Conservation (phyloP, 2,888 invertebrate genomes). For the Metallyticus violacea region DNA sequence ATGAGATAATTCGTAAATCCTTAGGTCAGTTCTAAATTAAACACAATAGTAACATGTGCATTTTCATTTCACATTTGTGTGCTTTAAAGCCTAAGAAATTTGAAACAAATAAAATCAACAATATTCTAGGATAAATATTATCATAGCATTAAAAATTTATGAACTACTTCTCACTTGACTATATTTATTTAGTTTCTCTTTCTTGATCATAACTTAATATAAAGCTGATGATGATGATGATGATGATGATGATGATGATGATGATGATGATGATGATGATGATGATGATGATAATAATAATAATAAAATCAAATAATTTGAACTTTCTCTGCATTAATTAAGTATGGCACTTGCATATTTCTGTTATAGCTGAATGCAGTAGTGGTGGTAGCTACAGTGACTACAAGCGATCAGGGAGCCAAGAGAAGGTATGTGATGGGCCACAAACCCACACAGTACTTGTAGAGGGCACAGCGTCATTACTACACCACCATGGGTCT, state of each 20-base stretch:
- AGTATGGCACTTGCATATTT: background rate
- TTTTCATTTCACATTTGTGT: too few relatives aligned
- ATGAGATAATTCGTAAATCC: slow-evolving; percentile 67
- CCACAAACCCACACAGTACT: slow-evolving; percentile 55
- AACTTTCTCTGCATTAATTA: too few relatives aligned
- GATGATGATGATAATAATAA: too few relatives aligned
- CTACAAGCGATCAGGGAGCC: slow-evolving; percentile 56
- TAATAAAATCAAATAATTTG: too few relatives aligned
- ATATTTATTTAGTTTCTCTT: too few relatives aligned
- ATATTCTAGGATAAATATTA: too few relatives aligned
- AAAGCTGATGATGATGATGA: background rate
- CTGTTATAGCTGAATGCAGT: slow-evolving; percentile 25
- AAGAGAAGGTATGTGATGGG: slow-evolving; percentile 73
- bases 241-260: background rate
- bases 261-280: background rate
- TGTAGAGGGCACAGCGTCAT: slow-evolving; percentile 45
- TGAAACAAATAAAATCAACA: too few relatives aligned
- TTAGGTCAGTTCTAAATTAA: slow-evolving; percentile 45
- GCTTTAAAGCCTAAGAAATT: too few relatives aligned
- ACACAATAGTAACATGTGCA: too few relatives aligned
- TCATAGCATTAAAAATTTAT: too few relatives aligned
- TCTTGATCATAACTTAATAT: too few relatives aligned
- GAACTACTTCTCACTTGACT: too few relatives aligned
- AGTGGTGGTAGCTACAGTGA: slow-evolving; percentile 48
- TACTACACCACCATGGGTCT: slow-evolving; percentile 44